phyloP scores from a whole-genome alignment of 2,888 invertebrate genomes.

The Diaperis boleti region DNA sequence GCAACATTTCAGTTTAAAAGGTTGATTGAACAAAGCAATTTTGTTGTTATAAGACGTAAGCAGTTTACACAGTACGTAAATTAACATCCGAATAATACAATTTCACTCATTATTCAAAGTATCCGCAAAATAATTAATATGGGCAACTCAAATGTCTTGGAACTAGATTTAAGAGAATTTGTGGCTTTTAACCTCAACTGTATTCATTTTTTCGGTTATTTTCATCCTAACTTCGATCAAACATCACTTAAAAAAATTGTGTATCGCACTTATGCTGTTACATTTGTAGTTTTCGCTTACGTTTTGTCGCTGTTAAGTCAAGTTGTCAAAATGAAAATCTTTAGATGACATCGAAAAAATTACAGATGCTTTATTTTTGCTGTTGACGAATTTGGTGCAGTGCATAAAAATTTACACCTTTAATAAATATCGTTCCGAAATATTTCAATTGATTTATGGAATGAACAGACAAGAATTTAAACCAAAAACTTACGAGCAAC shows the following conservation, averaged over 20 bases:
- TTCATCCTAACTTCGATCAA: constrained; percentile 55
- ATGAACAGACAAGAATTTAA: constrained; percentile 50
- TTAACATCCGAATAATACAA: neutral
- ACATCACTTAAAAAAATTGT: neutral
- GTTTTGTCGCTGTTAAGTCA: constrained; percentile 62
- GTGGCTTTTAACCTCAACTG: constrained; percentile 17
- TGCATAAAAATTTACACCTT: constrained; percentile 39
- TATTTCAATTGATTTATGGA: constrained; percentile 41
- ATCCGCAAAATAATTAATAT: too few relatives aligned
- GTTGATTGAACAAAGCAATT: too few relatives aligned
- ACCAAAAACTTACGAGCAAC: constrained; percentile 51
- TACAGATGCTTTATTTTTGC: constrained; percentile 54
- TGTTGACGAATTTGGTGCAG: constrained; percentile 54
- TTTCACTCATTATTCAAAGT: too few relatives aligned
- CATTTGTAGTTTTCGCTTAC: neutral
- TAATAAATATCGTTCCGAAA: constrained; percentile 28
- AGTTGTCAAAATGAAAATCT: constrained; percentile 66
- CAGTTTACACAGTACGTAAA: too few relatives aligned
- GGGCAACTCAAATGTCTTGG: neutral
- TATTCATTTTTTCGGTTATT: constrained; percentile 31
- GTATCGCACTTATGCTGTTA: neutral
- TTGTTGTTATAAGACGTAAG: too few relatives aligned
- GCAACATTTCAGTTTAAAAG: too few relatives aligned
- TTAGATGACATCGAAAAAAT: constrained; percentile 59
- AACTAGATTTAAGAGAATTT: constrained; percentile 21